phyloP scores from a whole-genome alignment of 2,113 vertebrate species.

The Xiphophorus hellerii region DNA sequence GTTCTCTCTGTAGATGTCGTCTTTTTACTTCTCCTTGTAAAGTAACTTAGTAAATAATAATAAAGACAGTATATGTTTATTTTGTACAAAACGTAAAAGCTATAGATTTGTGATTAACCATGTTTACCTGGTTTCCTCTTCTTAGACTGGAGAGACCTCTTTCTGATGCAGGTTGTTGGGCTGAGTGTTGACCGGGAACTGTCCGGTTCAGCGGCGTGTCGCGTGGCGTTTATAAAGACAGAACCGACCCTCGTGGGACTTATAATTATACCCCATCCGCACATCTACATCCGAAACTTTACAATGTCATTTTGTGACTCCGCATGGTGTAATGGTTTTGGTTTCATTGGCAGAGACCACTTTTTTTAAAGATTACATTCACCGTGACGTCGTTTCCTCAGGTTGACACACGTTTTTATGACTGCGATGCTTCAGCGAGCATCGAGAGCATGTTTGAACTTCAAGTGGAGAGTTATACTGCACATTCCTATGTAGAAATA shows the following conservation, averaged over 20 bases:
- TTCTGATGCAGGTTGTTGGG: conserved; percentile 12
- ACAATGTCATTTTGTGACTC: neutral
- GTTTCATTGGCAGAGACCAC: conserved; percentile 7
- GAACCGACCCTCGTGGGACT: neutral
- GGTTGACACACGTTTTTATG: neutral
- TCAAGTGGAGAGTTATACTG: neutral
- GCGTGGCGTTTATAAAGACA: neutral
- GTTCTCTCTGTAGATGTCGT: conserved; percentile 54
- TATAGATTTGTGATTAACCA: conserved; percentile 58
- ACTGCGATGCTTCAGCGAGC: neutral
- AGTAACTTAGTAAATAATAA: conserved; percentile 70
- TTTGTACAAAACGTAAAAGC: conserved; percentile 71
- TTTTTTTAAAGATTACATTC: conserved; percentile 1
- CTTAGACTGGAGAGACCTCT: conserved; percentile 46
- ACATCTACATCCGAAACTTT: neutral
- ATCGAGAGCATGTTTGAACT: conserved; percentile 9
- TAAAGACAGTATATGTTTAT: conserved; percentile 70
- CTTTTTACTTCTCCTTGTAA: conserved; percentile 66
- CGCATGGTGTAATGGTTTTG: conserved; percentile 10
- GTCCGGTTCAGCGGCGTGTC: neutral
- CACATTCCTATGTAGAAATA: conserved; percentile 6
- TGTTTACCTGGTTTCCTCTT: conserved; percentile 68
- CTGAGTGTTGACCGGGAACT: neutral
- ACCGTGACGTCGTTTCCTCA: neutral
- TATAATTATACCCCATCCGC: neutral